phyloP scores from a whole-genome alignment of 64 coral and sea anemone genomes.

The Cladopsammia gracilis region DNA sequence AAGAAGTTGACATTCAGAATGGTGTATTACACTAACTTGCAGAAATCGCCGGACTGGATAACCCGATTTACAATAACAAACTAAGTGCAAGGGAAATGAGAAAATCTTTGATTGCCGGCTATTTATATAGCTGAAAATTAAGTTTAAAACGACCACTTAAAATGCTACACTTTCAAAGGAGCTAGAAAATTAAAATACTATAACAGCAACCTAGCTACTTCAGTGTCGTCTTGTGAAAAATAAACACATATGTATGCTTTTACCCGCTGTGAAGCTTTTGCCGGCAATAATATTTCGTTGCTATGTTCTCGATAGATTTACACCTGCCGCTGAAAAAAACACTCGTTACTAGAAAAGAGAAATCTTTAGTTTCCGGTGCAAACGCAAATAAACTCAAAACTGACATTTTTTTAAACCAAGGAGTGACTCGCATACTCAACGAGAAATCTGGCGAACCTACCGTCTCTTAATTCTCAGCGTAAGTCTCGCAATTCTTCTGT shows the following conservation, averaged over 20 bases:
- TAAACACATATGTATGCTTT: background rate
- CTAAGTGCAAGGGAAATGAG: background rate
- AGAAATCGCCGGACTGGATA: too few relatives aligned
- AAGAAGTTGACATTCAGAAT: too few relatives aligned
- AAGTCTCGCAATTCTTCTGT: too few relatives aligned
- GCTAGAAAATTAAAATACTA: background rate
- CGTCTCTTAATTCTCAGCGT: too few relatives aligned
- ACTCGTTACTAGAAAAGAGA: background rate
- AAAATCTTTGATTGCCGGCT: background rate
- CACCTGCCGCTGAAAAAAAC: constrained; percentile 20
- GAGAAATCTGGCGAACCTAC: background rate
- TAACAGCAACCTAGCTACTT: background rate
- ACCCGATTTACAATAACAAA: too few relatives aligned
- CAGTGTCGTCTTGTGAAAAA: background rate
- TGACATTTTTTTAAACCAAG: background rate
- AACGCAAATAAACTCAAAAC: constrained; percentile 38
- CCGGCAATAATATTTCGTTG: background rate
- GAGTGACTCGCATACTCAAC: background rate
- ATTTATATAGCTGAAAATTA: background rate
- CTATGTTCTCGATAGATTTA: background rate
- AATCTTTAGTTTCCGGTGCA: constrained; percentile 43
- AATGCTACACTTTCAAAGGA: background rate
- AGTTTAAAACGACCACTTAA: background rate
- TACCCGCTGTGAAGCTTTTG: background rate
- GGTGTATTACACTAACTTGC: too few relatives aligned